Conservation (phyloP, 1,140 invertebrate species). For the Trialeurodes vaporariorum region DNA sequence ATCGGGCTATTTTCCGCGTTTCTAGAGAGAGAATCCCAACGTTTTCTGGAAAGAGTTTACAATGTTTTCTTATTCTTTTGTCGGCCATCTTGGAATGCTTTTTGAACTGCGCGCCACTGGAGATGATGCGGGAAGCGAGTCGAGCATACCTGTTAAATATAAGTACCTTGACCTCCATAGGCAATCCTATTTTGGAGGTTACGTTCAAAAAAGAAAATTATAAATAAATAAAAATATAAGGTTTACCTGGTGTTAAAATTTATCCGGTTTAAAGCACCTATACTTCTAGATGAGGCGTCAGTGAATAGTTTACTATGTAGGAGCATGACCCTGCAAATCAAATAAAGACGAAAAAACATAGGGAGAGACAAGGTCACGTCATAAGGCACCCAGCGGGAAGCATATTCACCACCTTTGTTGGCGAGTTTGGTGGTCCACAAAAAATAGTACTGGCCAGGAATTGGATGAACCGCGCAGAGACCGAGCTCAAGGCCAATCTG, state of each 20-base stretch:
- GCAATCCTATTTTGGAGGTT: too few species aligned
- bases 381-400: constrained; percentile 76
- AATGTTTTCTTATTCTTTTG: too few species aligned
- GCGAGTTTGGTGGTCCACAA: constrained; percentile 90
- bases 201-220: too few species aligned
- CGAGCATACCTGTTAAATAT: too few species aligned
- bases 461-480: constrained; percentile 94
- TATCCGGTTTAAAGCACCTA: constrained; percentile 94
- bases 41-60: too few species aligned
- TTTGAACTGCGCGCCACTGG: too few species aligned
- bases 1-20: too few species aligned
- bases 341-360: constrained; percentile 98
- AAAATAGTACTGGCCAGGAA: constrained; percentile 93
- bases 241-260: constrained; percentile 89
- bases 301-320: constrained; percentile 98
- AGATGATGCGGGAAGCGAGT: too few species aligned
- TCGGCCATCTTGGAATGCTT: too few species aligned
- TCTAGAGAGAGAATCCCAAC: too few species aligned
- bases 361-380: constrained; percentile 94
- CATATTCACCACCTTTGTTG: constrained; percentile 76
- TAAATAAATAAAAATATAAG: too few species aligned
- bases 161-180: too few species aligned
- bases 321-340: constrained; percentile 98
- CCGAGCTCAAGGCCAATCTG: constrained; percentile 86
- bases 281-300: constrained; percentile 86